Base-by-base conservation (phyloP, 2,113 vertebrate species). In the Antigone vipio region DNA sequence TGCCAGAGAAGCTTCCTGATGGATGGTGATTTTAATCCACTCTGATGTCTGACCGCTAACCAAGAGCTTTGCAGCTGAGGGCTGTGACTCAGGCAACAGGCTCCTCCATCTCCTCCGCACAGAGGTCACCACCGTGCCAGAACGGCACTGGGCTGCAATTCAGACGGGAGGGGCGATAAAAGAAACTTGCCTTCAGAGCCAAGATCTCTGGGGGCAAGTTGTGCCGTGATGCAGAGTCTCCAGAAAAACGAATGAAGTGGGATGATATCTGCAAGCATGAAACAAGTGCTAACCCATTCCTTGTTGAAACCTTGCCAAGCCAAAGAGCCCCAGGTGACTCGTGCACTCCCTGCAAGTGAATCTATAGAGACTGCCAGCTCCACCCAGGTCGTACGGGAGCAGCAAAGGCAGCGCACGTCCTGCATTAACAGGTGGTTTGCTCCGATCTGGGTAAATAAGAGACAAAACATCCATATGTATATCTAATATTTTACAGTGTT, bases 141-240 rank as follows among this genome's bases (percentile, higher is more conserved):
- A 30, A 24, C 1, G 20, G 59, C 38, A 15, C 59, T 0, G 30
- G 69, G 91, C 29, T 8, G 52, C 60, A 10, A 8, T 7, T 32
- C 34, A 19, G 59, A 34, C 19, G 3, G 18, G 19, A 35, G 38
- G 20, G 55, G 7, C 2, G 15, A 26, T 2, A 22, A 9, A 15
- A 53, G 80, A 19, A 69, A n/a, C 53, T 32, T 12, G 12, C 35
- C 24, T 12, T 74, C 53, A 49, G 55, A 68, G 45, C 50, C 87
- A 74, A 45, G 50, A 17, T 7, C 34, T 59, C 1, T 15, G 18
- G 64, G 63, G 32, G 15, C 5, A 17, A 38, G 11, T 12, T 0
- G 0, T 20, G 59, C 73, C 27, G 2, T 1, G 9, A 29, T 9
- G 32, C 26, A 42, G 3, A 6, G 11, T 11, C 9, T 56, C 35